Evolutionary conservation across 2,888 invertebrate genomes (phyloP).

Genomic region (Rotaria macrura): DNA sequence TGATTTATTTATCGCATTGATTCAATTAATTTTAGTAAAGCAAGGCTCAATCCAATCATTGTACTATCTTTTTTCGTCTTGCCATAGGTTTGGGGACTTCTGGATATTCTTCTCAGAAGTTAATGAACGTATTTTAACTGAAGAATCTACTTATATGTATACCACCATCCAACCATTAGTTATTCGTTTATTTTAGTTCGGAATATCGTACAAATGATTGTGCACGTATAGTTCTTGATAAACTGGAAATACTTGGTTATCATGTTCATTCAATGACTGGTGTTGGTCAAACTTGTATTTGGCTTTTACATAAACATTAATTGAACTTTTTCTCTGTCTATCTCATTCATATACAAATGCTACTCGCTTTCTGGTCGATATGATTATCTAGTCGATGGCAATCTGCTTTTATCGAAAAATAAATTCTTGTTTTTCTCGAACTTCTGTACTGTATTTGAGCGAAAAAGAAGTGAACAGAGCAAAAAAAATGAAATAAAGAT

Average conservation of each 20-base stretch:
- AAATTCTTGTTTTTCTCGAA: background rate
- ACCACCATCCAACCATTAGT: no score
- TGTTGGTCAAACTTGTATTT: conserved; percentile 53
- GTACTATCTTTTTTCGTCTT: no score
- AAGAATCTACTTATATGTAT: no score
- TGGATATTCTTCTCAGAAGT: no score
- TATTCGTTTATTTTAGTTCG: conserved; percentile 38
- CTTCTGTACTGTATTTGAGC: conserved; percentile 15
- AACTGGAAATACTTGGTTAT: conserved; percentile 50
- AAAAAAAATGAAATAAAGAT: background rate
- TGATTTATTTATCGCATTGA: no score
- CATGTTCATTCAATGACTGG: conserved; percentile 50
- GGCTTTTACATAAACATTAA: conserved; percentile 48
- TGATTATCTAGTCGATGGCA: background rate
- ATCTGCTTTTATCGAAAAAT: background rate
- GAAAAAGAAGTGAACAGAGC: conserved; percentile 3
- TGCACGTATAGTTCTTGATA: conserved; percentile 50
- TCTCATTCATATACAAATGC: background rate
- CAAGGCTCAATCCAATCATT: no score
- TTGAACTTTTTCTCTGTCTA: background rate
- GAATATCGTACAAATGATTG: conserved; percentile 46
- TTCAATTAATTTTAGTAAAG: no score
- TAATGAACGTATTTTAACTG: no score
- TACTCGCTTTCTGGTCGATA: background rate
- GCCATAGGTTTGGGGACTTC: no score